Base-by-base conservation (phyloP, 1,140 invertebrate genomes). In the Pseudomyrmex dendroicus region DNA sequence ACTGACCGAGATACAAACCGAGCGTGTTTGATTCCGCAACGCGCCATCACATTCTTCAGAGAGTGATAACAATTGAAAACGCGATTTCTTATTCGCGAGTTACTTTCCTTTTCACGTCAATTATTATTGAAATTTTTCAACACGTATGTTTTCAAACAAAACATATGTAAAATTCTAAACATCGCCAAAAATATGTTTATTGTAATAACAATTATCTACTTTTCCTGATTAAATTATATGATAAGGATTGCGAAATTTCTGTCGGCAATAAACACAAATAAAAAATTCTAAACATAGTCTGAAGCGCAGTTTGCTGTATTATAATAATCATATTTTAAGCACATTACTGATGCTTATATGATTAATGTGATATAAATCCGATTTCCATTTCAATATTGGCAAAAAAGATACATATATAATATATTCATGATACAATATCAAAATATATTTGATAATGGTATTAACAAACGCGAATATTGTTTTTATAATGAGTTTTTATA, bases 1-100 rank as follows among this genome's bases (percentile, higher is more conserved):
- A 57, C 73, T 84, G 73, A 87, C 85, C 85, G 82, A 84, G 64
- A 87, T 80, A 74, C 82, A 86, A 70, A 15, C 50, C 52, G 25
- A 66, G 77, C 20, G 20, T 7, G 20, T 10, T 17, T 57, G 35
- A 10, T 46, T 22, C 10, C 52, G n/a, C 0, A n/a, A 4, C 35
- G 13, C 12, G 5, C 35, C 20, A 13, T 64, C 48, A 35, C 74
- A 48, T 72, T 46, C 50, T 74, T 63, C 17, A 7, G 54, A 35
- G 5, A 4, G 57, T 56, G 48, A 4, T 54, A 22, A 15, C 3
- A 10, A 46, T 20, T 52, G 48, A 25, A 35, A 20, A 35, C 13
- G 73, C 12, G 7, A 48, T 54, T 54, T 54, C 9, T 35, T 44
- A 52, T 66, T 9, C 7, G 15, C 15, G 5, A 52, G 15, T 76